Conservation (phyloP, 2,113 vertebrate species). For the Pelusios castaneus region DNA sequence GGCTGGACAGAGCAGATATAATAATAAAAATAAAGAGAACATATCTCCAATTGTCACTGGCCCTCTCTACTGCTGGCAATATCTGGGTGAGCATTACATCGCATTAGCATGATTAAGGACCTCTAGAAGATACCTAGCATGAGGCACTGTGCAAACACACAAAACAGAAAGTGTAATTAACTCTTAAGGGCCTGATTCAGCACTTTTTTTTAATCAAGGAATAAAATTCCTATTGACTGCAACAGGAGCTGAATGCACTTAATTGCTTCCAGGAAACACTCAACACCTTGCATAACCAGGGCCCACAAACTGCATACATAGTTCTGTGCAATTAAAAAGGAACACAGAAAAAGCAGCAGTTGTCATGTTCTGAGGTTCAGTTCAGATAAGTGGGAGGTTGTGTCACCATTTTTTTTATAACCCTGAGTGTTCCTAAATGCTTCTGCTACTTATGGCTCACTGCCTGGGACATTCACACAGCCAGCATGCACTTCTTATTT, state of each 20-base stretch:
- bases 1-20: neutral
- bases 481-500: neutral
- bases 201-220: neutral
- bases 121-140: neutral
- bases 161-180: neutral
- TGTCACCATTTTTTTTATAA: neutral
- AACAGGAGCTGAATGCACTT: neutral
- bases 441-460: neutral
- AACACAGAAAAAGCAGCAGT: neutral
- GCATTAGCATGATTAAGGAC: neutral
- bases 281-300: neutral
- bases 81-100: no score
- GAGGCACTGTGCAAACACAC: neutral
- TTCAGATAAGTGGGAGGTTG: neutral
- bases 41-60: neutral
- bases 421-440: neutral
- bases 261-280: neutral
- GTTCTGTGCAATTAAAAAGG: neutral
- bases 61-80: neutral
- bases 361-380: neutral
- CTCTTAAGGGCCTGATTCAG: neutral
- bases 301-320: neutral
- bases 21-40: neutral
- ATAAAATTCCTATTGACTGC: neutral
- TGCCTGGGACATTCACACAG: neutral